Base-by-base conservation (phyloP, 2,888 invertebrate genomes). In the Parnassius mnemosyne region DNA sequence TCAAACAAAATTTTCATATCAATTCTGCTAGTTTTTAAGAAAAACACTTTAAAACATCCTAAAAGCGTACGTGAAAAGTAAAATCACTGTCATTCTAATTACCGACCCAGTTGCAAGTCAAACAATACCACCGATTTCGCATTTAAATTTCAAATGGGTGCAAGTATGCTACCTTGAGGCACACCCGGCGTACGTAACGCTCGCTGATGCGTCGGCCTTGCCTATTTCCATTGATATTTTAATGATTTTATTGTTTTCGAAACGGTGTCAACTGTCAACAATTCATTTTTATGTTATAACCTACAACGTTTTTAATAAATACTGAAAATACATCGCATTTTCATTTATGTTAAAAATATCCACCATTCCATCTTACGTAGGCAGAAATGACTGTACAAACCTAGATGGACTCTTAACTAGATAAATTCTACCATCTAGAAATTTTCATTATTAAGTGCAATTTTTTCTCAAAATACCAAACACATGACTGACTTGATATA, bases 141-240 rank as follows among this genome's bases (percentile, higher is more conserved):
- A 82, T 84, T 84, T 82, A 78, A 80, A 83, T 79, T 78, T 79
- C 77, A 84, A 81, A 84, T 83, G 71, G 73, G 68, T 50, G 73
- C 71, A 63, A 75, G 72, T 65, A 63, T 64, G 65, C 71, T 71
- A 69, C 78, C 80, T 80, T 80, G 81, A 62, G 66, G 72, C 68
- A 74, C 68, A 74, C 68, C 63, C 73, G 46, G 13, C n/a, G 46
- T 53, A 41, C 43, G 50, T 53, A 44, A 25, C 41, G 34, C 55
- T 5, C 10, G 16, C 53, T 47, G 41, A 44, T 54, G 54, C 43
- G 42, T 41, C 74, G 71, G 68, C 77, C 72, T 66, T 74, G 76
- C 75, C 71, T 71, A 75, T 71, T 57, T 64, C 63, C 54, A 34
- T 44, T 58, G 54, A 54, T 57, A 56, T 61, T 55, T 41, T 53